A percentile compares a stretch with the other conserved stretches of the same genome.
phyloP scores from a whole-genome alignment of 2,888 invertebrate genomes.

The Drosophila suboccidentalis region DNA sequence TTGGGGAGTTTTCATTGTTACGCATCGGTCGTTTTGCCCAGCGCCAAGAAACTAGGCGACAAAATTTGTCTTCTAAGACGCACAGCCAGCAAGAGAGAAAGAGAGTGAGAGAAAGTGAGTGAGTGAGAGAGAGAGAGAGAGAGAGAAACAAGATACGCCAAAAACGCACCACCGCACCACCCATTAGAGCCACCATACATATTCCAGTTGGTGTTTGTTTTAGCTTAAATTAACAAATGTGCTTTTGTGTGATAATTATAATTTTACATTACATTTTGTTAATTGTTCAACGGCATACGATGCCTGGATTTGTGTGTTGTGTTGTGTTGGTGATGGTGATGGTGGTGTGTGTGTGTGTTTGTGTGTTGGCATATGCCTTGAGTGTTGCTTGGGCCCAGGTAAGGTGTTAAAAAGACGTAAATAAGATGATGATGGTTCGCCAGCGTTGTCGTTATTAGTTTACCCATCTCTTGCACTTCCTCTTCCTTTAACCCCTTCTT shows the following conservation, averaged over 20 bases:
- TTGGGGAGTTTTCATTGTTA: conserved; percentile 82
- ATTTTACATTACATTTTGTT: conserved; percentile 85
- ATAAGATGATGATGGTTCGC: conserved; percentile 74
- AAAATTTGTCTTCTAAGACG: conserved; percentile 72
- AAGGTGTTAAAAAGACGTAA: conserved; percentile 80
- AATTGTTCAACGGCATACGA: conserved; percentile 81
- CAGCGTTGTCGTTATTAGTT: conserved; percentile 69
- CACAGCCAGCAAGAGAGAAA: neutral
- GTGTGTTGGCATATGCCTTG: conserved; percentile 21
- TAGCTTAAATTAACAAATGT: conserved; percentile 84
- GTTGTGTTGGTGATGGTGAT: neutral
- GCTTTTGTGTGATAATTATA: conserved; percentile 83
- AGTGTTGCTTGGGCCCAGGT: conserved; percentile 31
- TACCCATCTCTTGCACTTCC: conserved; percentile 21
- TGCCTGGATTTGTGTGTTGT: conserved; percentile 39
- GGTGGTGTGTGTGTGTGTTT: conserved; percentile 19
- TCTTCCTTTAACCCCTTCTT: neutral
- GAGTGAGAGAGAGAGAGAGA: neutral
- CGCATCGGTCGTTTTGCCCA: conserved; percentile 76
- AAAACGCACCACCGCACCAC: conserved; percentile 10
- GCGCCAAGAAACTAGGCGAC: conserved; percentile 57
- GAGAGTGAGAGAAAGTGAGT: neutral
- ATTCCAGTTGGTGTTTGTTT: conserved; percentile 63
- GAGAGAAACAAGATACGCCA: neutral
- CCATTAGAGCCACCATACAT: conserved; percentile 16